Evolutionary conservation across 2,888 invertebrate species (phyloP).

Genomic region (Nephrotoma flavescens): DNA sequence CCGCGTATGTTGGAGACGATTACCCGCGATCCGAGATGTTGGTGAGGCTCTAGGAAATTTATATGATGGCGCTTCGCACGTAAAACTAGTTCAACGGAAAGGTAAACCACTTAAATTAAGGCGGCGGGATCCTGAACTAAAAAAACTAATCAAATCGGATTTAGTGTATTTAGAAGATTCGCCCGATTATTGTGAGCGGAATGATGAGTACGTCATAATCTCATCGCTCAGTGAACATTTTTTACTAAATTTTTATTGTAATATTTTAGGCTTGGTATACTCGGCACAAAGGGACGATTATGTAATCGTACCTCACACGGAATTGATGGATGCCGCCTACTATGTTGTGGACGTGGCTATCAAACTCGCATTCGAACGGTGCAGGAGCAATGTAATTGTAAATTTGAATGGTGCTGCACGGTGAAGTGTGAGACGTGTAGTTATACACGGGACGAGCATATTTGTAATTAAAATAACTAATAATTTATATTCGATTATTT

Average conservation of each 20-base stretch:
- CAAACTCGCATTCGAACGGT: constrained; percentile 70
- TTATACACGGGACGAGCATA: constrained; percentile 65
- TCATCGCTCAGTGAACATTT: neutral
- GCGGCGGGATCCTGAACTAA: constrained; percentile 60
- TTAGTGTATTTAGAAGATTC: constrained; percentile 80
- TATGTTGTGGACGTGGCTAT: constrained; percentile 82
- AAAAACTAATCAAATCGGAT: constrained; percentile 81
- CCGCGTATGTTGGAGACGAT: constrained; percentile 76
- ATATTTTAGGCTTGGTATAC: constrained; percentile 51
- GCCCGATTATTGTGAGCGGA: constrained; percentile 80
- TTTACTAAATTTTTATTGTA: neutral
- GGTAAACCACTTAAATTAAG: constrained; percentile 53
- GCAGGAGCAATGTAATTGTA: constrained; percentile 76
- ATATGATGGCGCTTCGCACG: constrained; percentile 79
- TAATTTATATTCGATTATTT: neutral
- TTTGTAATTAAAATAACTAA: constrained; percentile 52
- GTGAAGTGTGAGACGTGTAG: constrained; percentile 75
- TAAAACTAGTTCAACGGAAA: constrained; percentile 44
- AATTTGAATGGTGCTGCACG: constrained; percentile 83
- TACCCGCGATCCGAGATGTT: constrained; percentile 61
- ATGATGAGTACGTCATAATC: constrained; percentile 53
- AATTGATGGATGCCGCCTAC: constrained; percentile 69
- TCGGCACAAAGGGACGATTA: constrained; percentile 66
- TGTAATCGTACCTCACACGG: constrained; percentile 77
- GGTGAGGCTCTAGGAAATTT: constrained; percentile 62